Conservation (phyloP, 2,113 vertebrate species). For the Bungarus multicinctus region DNA sequence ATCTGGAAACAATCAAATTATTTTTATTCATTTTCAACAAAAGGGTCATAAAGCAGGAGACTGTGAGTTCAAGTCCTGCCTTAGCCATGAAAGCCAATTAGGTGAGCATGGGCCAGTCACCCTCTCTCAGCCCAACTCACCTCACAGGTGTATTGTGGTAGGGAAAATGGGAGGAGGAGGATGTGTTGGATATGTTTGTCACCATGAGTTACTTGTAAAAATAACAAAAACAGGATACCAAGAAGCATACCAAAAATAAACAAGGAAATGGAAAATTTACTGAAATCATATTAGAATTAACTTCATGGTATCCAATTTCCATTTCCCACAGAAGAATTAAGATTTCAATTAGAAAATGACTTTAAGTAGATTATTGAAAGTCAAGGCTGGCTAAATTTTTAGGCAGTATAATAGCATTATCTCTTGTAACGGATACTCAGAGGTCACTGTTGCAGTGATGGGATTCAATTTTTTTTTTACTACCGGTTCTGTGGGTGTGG, state of each 20-base stretch:
- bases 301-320: not conserved
- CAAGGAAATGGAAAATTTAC: not conserved
- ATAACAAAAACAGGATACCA: not conserved
- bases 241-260: not conserved
- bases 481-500: too few species aligned
- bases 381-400: not conserved
- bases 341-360: not conserved
- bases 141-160: not conserved
- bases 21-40: not conserved
- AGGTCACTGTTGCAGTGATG: not conserved
- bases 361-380: not conserved
- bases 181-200: not conserved
- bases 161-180: not conserved
- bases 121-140: not conserved
- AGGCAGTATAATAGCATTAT: not conserved
- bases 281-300: not conserved
- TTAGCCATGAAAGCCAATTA: not conserved
- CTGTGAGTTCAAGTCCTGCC: not conserved
- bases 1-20: not conserved
- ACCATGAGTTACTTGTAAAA: not conserved
- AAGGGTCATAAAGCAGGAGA: not conserved
- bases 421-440: not conserved
- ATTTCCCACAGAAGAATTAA: not conserved
- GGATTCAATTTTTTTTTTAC: too few species aligned
- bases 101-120: not conserved